Evolutionary conservation across 2,888 invertebrate genomes (phyloP), one percentile per base, ranked within the genome.

Genomic region (Diplazon laetatorius): DNA sequence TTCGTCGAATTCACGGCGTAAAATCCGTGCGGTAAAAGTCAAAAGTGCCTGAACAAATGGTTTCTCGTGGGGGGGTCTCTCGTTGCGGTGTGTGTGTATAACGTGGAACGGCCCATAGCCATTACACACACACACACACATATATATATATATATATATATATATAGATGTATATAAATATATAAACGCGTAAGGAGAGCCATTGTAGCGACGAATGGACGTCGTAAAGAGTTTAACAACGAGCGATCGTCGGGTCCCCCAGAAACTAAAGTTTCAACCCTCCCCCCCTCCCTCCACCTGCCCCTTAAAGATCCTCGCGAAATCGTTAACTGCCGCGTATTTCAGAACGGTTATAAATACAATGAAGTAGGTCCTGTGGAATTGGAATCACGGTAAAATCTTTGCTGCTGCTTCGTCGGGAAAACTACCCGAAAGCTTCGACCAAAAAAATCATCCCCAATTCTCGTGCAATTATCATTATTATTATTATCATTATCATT

Each of bases 191-290:
- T 44, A 37, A 25, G 8, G 71, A 74, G 77, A 74, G 79, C 80
- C 82, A 82, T 81, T 83, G 83, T 80, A 86, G 82, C 85, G 87
- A 88, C 86, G 89, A 89, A 89, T 89, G 88, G 85, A 80, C 85
- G 85, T 89, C 89, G 88, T 89, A 89, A 89, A 89, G 87, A 87
- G 86, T 89, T 89, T 89, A 88, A 89, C 88, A 87, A 87, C 87
- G 85, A 81, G 82, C 83, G 78, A 39, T 62, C 68, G 71, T 66
- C 74, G 46, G 16, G 42, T 62, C 48, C 70, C 73, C 77, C 76
- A 84, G 86, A 85, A 83, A 84, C 82, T 85, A 86, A 86, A 87
- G 83, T 86, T 86, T 87, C n/a, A n/a, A n/a, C n/a, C n/a, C n/a
- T n/a, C n/a, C n/a, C n/a, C n/a, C n/a, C n/a, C n/a, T n/a, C n/a